Base-by-base conservation (phyloP, 2,113 vertebrate species). In the Ivindomyrus marchei region DNA sequence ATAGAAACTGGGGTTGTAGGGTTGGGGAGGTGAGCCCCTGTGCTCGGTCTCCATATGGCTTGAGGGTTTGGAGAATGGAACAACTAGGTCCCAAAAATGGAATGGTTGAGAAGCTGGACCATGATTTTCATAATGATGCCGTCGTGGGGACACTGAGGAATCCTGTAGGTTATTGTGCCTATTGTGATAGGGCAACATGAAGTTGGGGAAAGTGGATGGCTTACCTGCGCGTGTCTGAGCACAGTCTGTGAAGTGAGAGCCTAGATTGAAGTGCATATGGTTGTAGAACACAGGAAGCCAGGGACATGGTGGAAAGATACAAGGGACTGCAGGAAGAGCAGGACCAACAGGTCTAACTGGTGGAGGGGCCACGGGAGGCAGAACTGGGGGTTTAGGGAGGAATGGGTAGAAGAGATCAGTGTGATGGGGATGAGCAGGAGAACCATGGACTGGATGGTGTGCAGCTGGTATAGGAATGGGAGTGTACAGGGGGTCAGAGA, bases 71-170 rank as follows among this genome's bases (percentile, higher is more conserved):
- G 85, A 8, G 31, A 87, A 52, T 1, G 47, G 85, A 13, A 39
- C 85, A 87, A 87, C 85, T 56, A 53, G 85, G 50, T 87, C 50
- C 85, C 85, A 87, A 10, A 21, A 87, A 8, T 56, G 47, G 49
- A 56, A 42, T 11, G 85, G 15, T 56, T 50, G 85, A 19, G 85
- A 50, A 52, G 17, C 15, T 17, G 50, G 27, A 46, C 10, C 83
- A 11, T 3, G 8, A 42, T 11, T 77, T 17, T 11, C 17, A 47
- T 85, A 39, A 9, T 27, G 6, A 9, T 27, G 6, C 45, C 0
- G 0, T 47, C 10, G 11, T 4, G 13, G 45, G 49, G 84, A 50
- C n/a, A n/a, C 49, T 10, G 46, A 86, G n/a, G 45, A 86, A 50
- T 31, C 10, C 13, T 47, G 83, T n/a, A 11, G 45, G 17, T n/a